Evolutionary conservation across 2,113 vertebrate genomes (phyloP).

Genomic region (Vireo altiloquus): DNA sequence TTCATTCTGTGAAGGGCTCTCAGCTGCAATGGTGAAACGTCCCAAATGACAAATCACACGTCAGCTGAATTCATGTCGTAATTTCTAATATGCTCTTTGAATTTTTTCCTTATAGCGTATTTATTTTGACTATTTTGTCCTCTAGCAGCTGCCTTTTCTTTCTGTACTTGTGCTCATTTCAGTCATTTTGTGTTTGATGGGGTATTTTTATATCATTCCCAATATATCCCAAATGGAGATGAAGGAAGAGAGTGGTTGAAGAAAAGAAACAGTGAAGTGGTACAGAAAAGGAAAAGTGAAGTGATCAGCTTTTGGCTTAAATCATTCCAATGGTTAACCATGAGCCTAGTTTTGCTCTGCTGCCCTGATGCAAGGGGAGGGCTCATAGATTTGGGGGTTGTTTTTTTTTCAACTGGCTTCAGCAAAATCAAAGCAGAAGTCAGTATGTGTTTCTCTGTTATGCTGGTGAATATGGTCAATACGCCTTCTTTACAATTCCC

Average conservation of each 20-base stretch:
- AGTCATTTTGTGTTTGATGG: background rate
- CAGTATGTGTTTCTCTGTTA: background rate
- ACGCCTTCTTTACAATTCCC: background rate
- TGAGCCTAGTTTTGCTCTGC: background rate
- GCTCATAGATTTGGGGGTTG: background rate
- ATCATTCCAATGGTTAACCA: background rate
- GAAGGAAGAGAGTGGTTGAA: background rate
- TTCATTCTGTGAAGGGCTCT: background rate
- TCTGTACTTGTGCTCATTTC: background rate
- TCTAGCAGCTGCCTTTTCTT: slow-evolving; percentile 26
- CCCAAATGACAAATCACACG: background rate
- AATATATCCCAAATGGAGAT: background rate
- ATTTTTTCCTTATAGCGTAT: background rate
- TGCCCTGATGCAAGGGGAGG: background rate
- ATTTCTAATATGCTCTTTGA: background rate
- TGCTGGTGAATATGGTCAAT: background rate
- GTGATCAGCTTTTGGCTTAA: background rate
- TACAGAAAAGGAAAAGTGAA: background rate
- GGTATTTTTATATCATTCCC: background rate
- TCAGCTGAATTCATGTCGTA: background rate
- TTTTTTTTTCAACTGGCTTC: background rate
- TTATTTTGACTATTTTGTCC: background rate
- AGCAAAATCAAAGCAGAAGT: background rate
- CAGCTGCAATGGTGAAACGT: slow-evolving; percentile 16
- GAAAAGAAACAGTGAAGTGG: background rate